Evolutionary conservation across 2,113 vertebrate genomes (phyloP).

Genomic region (Corythoichthys haematopterus): DNA sequence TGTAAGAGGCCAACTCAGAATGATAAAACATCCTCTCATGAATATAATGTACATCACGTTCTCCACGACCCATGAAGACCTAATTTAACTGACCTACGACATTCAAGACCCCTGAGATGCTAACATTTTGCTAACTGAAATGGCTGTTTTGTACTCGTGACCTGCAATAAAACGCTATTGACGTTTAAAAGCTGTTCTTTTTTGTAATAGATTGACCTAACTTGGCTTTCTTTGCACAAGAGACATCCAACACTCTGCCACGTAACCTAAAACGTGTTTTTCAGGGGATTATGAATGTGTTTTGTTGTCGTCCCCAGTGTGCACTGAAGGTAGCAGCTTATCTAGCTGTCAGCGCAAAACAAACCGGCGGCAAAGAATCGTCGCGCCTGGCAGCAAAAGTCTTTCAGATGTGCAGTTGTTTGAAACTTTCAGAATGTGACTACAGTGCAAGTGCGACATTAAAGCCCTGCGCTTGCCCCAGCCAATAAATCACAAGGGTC

Average conservation of each 20-base stretch:
- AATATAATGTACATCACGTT: too few species aligned
- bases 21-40: too few species aligned
- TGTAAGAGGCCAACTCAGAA: too few species aligned
- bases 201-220: background rate
- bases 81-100: too few species aligned
- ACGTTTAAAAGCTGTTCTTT: too few species aligned
- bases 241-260: background rate
- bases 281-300: background rate
- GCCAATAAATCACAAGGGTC: constrained; percentile 24
- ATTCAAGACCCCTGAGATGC: too few species aligned
- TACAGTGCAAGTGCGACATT: background rate
- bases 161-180: too few species aligned
- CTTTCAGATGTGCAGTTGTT: background rate
- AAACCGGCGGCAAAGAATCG: background rate
- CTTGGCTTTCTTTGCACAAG: background rate
- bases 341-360: constrained; percentile 10
- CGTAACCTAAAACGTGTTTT: background rate
- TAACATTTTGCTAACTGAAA: too few species aligned
- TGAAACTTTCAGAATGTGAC: background rate
- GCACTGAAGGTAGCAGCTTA: constrained; percentile 1
- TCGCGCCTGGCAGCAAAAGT: background rate
- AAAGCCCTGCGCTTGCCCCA: background rate
- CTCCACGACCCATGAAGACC: too few species aligned
- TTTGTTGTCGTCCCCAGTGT: constrained; percentile 10
- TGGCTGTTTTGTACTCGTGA: too few species aligned